A percentile compares a stretch with the other conserved stretches of the same genome.
phyloP scores from a whole-genome alignment of 2,113 vertebrate genomes.

The Suricata suricatta region DNA sequence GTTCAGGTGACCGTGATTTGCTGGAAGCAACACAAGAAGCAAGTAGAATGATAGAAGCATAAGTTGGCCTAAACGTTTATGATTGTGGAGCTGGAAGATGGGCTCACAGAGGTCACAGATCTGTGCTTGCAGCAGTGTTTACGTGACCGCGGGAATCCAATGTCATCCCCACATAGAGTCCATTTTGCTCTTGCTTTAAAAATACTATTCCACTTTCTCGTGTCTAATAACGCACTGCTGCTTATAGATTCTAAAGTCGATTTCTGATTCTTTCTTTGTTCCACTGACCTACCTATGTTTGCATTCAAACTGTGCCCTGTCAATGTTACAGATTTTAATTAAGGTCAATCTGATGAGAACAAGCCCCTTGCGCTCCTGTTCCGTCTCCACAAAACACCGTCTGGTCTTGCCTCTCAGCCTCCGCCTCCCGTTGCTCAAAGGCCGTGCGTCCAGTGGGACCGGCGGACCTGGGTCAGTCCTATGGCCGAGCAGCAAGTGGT shows the following conservation, averaged over 20 bases:
- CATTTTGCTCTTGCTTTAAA: background rate
- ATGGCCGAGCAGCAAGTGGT: rapidly evolving
- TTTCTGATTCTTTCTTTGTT: background rate
- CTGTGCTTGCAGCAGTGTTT: background rate
- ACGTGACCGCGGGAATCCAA: background rate
- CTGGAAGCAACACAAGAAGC: background rate
- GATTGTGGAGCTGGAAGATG: rapidly evolving
- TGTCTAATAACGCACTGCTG: background rate
- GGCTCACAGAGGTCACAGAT: rapidly evolving
- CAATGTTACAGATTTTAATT: background rate
- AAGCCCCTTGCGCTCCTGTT: rapidly evolving
- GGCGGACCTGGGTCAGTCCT: background rate
- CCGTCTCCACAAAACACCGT: background rate
- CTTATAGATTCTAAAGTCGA: too few species aligned
- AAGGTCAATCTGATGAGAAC: background rate
- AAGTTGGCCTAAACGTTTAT: rapidly evolving
- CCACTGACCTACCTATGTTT: rapidly evolving
- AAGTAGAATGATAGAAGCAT: too few species aligned
- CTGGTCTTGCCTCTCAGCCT: background rate
- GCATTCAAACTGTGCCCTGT: background rate
- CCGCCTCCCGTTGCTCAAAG: background rate
- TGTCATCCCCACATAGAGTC: background rate
- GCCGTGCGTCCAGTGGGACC: background rate
- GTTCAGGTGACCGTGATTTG: background rate
- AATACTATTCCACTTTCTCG: background rate